Evolutionary conservation across 2,113 vertebrate species (phyloP).

Genomic region (Brevimyrus niger): DNA sequence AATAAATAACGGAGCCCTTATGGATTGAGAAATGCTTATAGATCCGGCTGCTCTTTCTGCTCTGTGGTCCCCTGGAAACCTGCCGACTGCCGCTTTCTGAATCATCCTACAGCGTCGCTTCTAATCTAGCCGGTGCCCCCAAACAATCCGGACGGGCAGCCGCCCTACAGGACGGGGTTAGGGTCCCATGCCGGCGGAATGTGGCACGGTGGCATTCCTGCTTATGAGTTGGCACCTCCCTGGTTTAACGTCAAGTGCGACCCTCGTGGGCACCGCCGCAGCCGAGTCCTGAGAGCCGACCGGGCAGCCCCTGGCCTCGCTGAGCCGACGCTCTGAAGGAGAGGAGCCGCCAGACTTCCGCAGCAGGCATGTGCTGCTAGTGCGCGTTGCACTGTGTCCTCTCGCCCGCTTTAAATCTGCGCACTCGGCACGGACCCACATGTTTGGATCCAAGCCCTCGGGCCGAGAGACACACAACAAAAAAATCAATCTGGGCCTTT

Average conservation of each 20-base stretch:
- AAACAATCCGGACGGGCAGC: background rate
- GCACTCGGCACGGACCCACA: slow-evolving; percentile 21
- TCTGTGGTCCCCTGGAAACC: background rate
- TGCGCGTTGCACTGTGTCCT: background rate
- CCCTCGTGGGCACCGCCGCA: background rate
- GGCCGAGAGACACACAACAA: slow-evolving; percentile 16
- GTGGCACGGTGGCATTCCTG: background rate
- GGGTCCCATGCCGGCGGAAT: background rate
- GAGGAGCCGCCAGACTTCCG: background rate
- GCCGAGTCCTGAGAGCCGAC: background rate
- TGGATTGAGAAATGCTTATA: slow-evolving; percentile 55
- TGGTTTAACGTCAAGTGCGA: background rate
- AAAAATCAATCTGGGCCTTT: slow-evolving; percentile 41
- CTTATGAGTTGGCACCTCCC: background rate
- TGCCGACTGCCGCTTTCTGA: background rate
- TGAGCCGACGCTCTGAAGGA: background rate
- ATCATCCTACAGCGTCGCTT: background rate
- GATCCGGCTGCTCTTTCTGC: background rate
- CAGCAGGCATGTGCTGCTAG: background rate
- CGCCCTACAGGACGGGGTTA: background rate
- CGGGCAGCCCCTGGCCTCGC: background rate
- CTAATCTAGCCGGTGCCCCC: no score
- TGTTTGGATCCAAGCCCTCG: slow-evolving; percentile 48
- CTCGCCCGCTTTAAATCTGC: background rate
- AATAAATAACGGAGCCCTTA: slow-evolving; percentile 48